These are phyloP conservation scores for Scalopus aquaticus DNA, from an alignment of 2,113 vertebrate species.

Conservation along the genomic window DNA sequence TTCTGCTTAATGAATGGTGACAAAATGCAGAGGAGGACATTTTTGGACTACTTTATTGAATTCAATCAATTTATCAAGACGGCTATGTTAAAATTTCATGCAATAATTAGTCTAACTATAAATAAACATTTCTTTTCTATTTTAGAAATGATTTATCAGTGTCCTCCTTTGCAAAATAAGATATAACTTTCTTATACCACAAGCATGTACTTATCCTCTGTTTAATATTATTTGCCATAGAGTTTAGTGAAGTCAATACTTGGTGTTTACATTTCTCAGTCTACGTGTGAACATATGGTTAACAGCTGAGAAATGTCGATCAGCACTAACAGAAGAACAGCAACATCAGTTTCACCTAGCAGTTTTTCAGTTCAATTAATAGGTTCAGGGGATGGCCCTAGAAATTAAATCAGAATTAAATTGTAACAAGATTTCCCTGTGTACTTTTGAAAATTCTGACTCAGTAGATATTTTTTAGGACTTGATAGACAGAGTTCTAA, in stretches of 20 bases:
- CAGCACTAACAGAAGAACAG: background rate
- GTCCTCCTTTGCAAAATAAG: background rate
- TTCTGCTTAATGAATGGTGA: background rate
- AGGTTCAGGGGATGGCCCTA: background rate
- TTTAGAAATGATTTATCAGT: background rate
- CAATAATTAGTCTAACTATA: background rate
- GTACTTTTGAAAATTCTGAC: background rate
- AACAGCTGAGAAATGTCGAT: background rate
- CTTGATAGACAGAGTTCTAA: background rate
- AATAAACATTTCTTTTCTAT: background rate
- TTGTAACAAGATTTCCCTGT: background rate
- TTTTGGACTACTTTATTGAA: background rate
- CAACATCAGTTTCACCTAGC: background rate
- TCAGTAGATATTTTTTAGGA: background rate
- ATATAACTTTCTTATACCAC: fast-evolving
- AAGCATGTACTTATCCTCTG: background rate
- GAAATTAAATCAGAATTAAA: background rate
- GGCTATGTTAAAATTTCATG: background rate
- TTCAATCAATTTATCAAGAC: background rate
- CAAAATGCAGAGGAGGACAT: background rate
- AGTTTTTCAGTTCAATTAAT: background rate
- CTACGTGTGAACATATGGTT: background rate
- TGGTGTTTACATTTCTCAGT: background rate
- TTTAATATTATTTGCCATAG: background rate
- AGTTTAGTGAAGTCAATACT: background rate